Conservation (phyloP, 2,888 invertebrate genomes). For the Eilema caniola region DNA sequence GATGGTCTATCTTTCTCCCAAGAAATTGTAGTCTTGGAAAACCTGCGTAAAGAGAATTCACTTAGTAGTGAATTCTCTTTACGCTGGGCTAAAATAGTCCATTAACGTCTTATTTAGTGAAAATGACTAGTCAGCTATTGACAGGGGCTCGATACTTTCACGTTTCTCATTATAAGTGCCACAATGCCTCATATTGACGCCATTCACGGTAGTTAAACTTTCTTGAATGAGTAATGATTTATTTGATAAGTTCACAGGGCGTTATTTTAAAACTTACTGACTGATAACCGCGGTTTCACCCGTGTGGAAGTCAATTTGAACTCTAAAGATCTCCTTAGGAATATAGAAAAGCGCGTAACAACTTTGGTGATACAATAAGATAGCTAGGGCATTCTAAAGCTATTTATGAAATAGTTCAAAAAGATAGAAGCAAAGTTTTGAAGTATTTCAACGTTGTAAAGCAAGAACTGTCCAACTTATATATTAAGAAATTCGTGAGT, state of each 20-base stretch:
- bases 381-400: too few relatives aligned
- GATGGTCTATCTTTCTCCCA: too few relatives aligned
- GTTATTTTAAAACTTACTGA: background rate
- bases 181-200: conserved; percentile 23
- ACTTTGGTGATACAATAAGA: too few relatives aligned
- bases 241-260: conserved; percentile 8
- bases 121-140: conserved; percentile 16
- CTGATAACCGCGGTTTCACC: too few relatives aligned
- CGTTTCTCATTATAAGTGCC: background rate
- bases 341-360: too few relatives aligned
- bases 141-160: conserved; percentile 8
- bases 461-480: background rate
- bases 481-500: conserved; percentile 5
- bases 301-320: too few relatives aligned
- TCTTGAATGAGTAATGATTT: conserved; percentile 29
- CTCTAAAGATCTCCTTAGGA: too few relatives aligned
- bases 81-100: background rate
- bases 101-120: conserved; percentile 8
- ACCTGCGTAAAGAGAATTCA: too few relatives aligned
- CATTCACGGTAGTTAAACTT: conserved; percentile 16
- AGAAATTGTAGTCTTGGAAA: too few relatives aligned
- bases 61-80: background rate
- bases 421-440: too few relatives aligned
- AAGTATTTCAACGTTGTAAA: too few relatives aligned
- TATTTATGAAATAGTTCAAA: too few relatives aligned